Base-by-base conservation (phyloP, 2,113 vertebrate genomes). In the Plectropomus leopardus region DNA sequence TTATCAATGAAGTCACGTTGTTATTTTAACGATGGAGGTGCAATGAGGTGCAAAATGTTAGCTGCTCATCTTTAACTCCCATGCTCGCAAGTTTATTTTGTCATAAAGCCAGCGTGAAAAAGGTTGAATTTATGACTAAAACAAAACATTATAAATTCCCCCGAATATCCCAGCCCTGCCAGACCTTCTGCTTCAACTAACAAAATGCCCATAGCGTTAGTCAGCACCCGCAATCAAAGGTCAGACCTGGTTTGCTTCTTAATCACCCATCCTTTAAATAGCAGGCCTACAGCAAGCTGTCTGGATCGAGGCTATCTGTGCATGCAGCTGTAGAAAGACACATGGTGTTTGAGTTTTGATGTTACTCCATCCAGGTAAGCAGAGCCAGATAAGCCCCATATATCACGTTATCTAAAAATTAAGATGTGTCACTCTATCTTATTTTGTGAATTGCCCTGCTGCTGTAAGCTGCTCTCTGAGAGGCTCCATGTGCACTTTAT, bases 211-310 rank as follows among this genome's bases (percentile, higher is more conserved):
- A 76, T 54, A 72, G 85, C 59, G 1, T 92, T 90, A 89, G 91
- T 93, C 90, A 90, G 89, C 81, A 83, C 69, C 85, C 79, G 70
- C 83, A 90, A 89, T 90, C 87, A 93, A 94, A 93, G 91, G 90
- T 93, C 89, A 91, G 90, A 91, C 89, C 88, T 87, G 86, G 87
- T 93, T 92, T 89, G 83, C 84, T 86, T 91, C 80, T 94, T 92
- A 86, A 92, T 93, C 91, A 92, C 69, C 82, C 85, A 90, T 90
- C 88, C 90, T 93, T 93, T 91, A 92, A 93, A 92, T 92, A 90
- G 89, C 85, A 86, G 78, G 63, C 83, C 75, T 26, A 45, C 82
- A 87, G 84, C 36, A 1, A 64, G 78, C 84, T 76, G 69, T 83
- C 83, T 90, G 86, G 71, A 82, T 88, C 48, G 4, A 75, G 69